These are phyloP conservation scores for Hypomecis punctinalis DNA, from an alignment of 2,888 invertebrate genomes.

Conservation along the genomic window DNA sequence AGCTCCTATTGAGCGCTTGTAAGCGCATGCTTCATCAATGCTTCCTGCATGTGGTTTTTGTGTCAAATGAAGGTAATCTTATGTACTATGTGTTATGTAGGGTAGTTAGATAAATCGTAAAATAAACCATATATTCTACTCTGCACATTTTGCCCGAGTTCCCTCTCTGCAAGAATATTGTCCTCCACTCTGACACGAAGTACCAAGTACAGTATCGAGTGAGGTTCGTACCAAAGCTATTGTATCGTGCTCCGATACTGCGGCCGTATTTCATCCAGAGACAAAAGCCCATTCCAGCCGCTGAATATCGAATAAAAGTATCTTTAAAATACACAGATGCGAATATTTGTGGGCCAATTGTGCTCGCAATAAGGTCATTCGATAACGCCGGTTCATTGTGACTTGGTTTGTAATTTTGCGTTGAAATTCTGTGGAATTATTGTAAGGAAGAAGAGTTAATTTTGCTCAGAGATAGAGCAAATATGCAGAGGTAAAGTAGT, in stretches of 20 bases:
- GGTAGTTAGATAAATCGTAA: too few species aligned
- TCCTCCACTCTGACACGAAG: neutral
- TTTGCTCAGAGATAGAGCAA: neutral
- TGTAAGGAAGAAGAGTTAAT: neutral
- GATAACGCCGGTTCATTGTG: slow-evolving; percentile 39
- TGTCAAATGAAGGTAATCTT: too few species aligned
- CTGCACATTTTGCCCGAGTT: too few species aligned
- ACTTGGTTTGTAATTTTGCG: slow-evolving; percentile 27
- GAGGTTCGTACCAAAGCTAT: slow-evolving; percentile 15
- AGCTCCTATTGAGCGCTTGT: too few species aligned
- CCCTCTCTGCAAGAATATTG: neutral
- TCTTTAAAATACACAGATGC: slow-evolving; percentile 44
- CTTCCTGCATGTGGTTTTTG: too few species aligned
- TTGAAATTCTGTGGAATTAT: slow-evolving; percentile 7
- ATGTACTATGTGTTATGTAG: too few species aligned
- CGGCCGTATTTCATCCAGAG: slow-evolving; percentile 52
- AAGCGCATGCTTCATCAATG: too few species aligned
- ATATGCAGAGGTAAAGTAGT: too few species aligned
- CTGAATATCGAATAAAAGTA: slow-evolving; percentile 51
- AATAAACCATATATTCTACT: too few species aligned
- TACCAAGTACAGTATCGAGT: slow-evolving; percentile 6
- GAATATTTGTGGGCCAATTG: slow-evolving; percentile 43
- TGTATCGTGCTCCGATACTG: slow-evolving; percentile 36
- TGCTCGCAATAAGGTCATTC: slow-evolving; percentile 41
- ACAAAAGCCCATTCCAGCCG: slow-evolving; percentile 49